Conservation (phyloP, 30 jellyfish, hydroid and myxozoan genomes). For the Sanderia malayensis region DNA sequence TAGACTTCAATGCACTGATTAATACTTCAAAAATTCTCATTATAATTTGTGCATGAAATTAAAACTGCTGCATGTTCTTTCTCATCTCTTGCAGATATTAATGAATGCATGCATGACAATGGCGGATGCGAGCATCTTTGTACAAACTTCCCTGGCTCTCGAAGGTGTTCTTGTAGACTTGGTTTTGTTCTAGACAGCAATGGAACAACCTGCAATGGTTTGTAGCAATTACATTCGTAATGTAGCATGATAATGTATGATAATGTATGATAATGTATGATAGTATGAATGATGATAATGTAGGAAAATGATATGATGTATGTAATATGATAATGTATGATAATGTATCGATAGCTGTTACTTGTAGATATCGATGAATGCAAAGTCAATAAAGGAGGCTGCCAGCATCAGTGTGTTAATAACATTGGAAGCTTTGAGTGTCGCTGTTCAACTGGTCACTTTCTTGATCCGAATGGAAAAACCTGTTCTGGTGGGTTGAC, state of each 20-base stretch:
- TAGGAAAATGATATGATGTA: too few species aligned
- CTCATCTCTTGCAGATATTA: too few species aligned
- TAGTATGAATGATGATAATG: too few species aligned
- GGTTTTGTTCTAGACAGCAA: slow-evolving; percentile 31
- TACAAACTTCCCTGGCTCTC: slow-evolving; percentile 26
- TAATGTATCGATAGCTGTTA: too few species aligned
- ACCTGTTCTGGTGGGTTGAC: slow-evolving; percentile 89
- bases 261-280: too few species aligned
- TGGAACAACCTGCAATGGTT: slow-evolving; percentile 20
- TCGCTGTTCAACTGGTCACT: slow-evolving; percentile 49
- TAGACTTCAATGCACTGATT: too few species aligned
- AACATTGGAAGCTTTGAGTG: slow-evolving; percentile 42
- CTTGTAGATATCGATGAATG: slow-evolving; percentile 57
- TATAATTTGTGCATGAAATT: too few species aligned
- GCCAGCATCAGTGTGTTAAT: slow-evolving; percentile 48
- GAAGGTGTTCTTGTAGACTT: slow-evolving; percentile 21
- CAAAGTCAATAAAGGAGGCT: slow-evolving; percentile 41
- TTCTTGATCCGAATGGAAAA: slow-evolving; percentile 46
- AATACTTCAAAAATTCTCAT: too few species aligned
- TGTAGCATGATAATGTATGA: too few species aligned
- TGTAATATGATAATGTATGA: too few species aligned
- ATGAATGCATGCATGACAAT: slow-evolving; percentile 13
- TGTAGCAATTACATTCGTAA: too few species aligned
- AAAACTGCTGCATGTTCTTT: too few species aligned
- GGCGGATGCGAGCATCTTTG: slow-evolving; percentile 27